Evolutionary conservation across 2,888 invertebrate genomes (phyloP), one percentile per base, ranked within the genome.

Genomic region (Epirrita christyi): DNA sequence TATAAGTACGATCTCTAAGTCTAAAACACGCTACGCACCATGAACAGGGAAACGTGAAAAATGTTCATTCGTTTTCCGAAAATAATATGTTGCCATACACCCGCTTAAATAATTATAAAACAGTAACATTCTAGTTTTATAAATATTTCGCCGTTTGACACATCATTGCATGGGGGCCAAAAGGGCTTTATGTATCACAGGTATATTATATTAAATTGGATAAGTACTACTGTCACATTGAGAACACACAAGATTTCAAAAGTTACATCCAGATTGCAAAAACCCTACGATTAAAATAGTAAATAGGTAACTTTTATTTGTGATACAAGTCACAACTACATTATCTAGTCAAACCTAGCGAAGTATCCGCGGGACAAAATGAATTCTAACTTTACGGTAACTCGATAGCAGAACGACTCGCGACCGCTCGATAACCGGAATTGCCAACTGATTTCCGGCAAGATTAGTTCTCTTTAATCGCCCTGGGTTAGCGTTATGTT

Each of bases 151-250:
- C 60, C 55, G 52, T 67, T 67, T 67, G 67, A 67, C 67, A 67
- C 67, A 65, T 47, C 62, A 63, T 65, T 59, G 51, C 58, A 65
- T 65, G 60, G 61, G n/a, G 61, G 64, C 67, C 64, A 67, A 67
- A 58, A 64, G 55, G 63, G 64, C 59, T 58, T 61, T 57, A 48
- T 62, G 61, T 67, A 67, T 67, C 67, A 67, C 67, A 67, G 67
- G 67, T 63, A 63, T 61, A 62, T 61, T 21, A 55, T 58, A 61
- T 47, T 52, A 54, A 58, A 32, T 7, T 56, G 50, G 59, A 56
- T 67, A 64, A 64, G 64, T 61, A 64, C 62, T 63, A 66, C 59
- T 54, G 61, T 66, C 64, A 64, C 59, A 58, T 50, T 43, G 37
- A 44, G 48, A 59, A 66, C 47, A 47, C 37, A 59, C 51, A 27